Base-by-base conservation (phyloP, 2,113 vertebrate genomes). In the Irena cyanogastra region DNA sequence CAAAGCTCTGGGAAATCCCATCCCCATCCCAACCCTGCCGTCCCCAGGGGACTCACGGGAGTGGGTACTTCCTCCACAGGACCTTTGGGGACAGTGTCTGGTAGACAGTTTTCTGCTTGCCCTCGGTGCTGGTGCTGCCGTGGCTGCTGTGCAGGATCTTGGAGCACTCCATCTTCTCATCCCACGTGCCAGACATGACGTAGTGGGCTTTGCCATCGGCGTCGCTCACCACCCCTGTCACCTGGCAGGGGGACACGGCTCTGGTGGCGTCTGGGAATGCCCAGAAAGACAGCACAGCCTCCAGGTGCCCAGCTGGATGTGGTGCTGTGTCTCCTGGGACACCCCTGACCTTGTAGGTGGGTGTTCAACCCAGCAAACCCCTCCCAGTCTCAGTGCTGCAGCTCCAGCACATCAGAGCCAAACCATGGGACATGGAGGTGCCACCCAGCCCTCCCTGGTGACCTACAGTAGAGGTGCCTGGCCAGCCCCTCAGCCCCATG, bases 101-200 rank as follows among this genome's bases (percentile, higher is more conserved):
- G 97, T 99, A 99, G 70, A 99, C 98, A 0, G 98, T 99, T 97
- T 99, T 99, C 95, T 99, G 99, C 88, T 99, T 99, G 89, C 99
- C 99, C 52, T 99, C 99, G 0, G 92, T 97, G 94, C 98, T 97
- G 68, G 97, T 98, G 94, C 98, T 98, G 57, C 98, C 98, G 1
- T 98, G 96, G 97, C 98, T 99, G 97, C 99, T 99, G n/a, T 99
- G 99, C 52, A 99, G 35, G 2, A 99, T 98, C 97, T 99, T 99
- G 81, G 99, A 97, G 53, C 98, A 99, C 89, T 99, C 99, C 94
- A 99, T 99, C 97, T 99, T 99, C 60, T 99, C 99, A 4, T 99
- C 99, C 99, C 99, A 99, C 0, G 99, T 99, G 83, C 99, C 99
- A 0, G 99, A 99, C 93, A 99, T 98, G 95, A 99, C 98, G 1